phyloP scores from a whole-genome alignment of 2,888 invertebrate genomes.

The Eupithecia abbreviata region DNA sequence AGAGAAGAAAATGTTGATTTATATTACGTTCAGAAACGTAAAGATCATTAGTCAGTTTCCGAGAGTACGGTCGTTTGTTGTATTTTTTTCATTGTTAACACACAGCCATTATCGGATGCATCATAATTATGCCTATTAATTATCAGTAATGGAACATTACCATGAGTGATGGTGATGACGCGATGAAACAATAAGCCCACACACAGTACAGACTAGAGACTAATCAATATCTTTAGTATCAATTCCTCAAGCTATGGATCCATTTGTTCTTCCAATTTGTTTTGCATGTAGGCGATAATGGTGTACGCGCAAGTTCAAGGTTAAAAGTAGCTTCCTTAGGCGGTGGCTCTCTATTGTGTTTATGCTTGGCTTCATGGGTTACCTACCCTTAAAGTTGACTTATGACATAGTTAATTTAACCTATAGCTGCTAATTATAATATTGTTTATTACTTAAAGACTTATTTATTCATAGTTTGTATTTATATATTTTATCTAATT shows the following conservation, averaged over 20 bases:
- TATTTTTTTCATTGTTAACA: background rate
- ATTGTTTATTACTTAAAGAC: background rate
- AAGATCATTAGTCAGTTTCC: background rate
- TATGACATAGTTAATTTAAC: background rate
- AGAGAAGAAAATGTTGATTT: background rate
- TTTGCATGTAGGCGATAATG: constrained; percentile 27
- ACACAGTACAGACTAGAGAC: background rate
- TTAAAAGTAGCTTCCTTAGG: background rate
- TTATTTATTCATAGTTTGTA: background rate
- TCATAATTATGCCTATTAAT: constrained; percentile 1
- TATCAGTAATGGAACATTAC: constrained; percentile 9
- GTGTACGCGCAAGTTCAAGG: constrained; percentile 37
- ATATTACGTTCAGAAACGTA: background rate
- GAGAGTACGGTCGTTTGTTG: background rate
- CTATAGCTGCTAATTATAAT: background rate
- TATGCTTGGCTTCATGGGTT: background rate
- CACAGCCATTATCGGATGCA: background rate
- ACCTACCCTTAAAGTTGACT: background rate
- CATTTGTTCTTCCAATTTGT: constrained; percentile 9
- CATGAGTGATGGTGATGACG: constrained; percentile 12
- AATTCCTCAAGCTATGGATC: background rate
- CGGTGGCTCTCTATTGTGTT: constrained; percentile 4
- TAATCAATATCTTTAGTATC: background rate
- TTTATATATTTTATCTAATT: no score
- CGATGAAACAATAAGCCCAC: constrained; percentile 11